Base-by-base conservation (phyloP, 2,113 vertebrate species). In the Bubo blakistoni region DNA sequence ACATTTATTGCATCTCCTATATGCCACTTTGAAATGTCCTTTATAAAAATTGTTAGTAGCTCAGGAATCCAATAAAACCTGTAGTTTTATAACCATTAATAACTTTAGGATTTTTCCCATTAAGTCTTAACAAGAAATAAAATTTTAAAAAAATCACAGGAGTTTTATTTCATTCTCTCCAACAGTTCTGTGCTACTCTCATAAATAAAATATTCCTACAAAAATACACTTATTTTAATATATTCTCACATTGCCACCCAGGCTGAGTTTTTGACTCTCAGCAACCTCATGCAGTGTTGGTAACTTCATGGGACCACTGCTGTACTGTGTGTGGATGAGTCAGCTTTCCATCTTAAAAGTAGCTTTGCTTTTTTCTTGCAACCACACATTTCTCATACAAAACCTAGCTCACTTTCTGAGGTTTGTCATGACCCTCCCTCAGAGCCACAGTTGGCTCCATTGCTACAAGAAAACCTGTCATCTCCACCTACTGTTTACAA, bases 161-260 rank as follows among this genome's bases (percentile, higher is more conserved):
- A 54, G 16, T 89, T 84, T 73, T 90, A 57, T 80, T 93, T 86
- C 5, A 63, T 80, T 90, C 9, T 85, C 69, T 95, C 76, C 20
- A 66, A 62, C 42, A 55, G 17, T 78, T 88, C 80, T 86, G 6
- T 86, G 94, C 40, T 85, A 44, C 12, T 81, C 34, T 93, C 72
- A 92, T 86, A 77, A 93, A 90, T 90, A 94, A 94, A 96, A 62
- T 38, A 73, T 86, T 86, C 29, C 17, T n/a, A 55, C 20, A 86
- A 78, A 94, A 88, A 73, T 38, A 71, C 52, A 81, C 27, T 73
- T 84, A n/a, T 24, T 87, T 93, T 88, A 40, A 58, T 92, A 19
- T 86, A 66, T 74, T 93, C n/a, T 84, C 20, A 42, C 36, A 30
- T 25, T 88, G 72, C 59, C 59, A 84, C 59, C n/a, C 67, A 78